phyloP scores from a whole-genome alignment of 1,140 invertebrate species.

The Pogonus chalceus region DNA sequence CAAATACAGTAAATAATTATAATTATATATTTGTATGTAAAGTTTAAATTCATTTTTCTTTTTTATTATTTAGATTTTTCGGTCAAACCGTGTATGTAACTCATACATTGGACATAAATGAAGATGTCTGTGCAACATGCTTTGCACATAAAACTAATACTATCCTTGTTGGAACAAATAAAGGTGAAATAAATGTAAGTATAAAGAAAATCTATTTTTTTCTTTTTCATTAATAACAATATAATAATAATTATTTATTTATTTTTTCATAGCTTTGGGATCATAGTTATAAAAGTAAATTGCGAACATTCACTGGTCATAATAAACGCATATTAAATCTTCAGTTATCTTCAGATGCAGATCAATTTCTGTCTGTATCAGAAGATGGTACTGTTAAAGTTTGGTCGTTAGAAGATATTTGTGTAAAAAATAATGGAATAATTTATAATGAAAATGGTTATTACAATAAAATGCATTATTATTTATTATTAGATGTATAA shows the following conservation, averaged over 20 bases:
- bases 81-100: constrained; percentile 12
- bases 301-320: constrained; percentile 18
- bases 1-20: constrained; percentile 18
- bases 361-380: constrained; percentile 18
- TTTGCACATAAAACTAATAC: constrained; percentile 17
- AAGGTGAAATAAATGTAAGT: constrained; percentile 17
- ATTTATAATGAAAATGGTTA: constrained; percentile 10
- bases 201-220: background rate
- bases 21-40: background rate
- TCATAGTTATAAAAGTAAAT: constrained; percentile 14
- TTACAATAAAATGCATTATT: background rate
- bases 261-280: constrained; percentile 18
- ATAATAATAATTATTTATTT: background rate
- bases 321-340: constrained; percentile 12
- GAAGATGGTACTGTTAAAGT: constrained; percentile 16
- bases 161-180: constrained; percentile 17
- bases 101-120: constrained; percentile 14
- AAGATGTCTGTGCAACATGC: constrained; percentile 19
- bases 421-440: constrained; percentile 10
- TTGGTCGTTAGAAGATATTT: constrained; percentile 16
- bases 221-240: background rate
- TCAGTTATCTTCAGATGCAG: constrained; percentile 15
- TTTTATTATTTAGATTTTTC: constrained; percentile 9
- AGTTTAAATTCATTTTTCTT: constrained; percentile 3
- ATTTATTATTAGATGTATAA: background rate